These are phyloP conservation scores for Tortricodes alternella DNA, from an alignment of 2,888 invertebrate species.

Conservation along the genomic window DNA sequence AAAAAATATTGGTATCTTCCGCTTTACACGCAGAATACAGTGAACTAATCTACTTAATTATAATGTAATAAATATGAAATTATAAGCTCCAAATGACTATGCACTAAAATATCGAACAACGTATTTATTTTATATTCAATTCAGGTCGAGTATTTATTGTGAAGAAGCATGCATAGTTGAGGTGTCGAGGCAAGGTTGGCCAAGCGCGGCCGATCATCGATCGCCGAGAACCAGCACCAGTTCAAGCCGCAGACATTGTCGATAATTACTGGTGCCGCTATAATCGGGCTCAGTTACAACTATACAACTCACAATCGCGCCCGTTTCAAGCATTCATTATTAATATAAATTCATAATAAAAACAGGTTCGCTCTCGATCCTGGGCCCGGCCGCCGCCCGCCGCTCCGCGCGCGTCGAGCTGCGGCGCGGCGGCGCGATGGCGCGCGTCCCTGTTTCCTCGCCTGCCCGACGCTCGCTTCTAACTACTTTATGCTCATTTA, in stretches of 20 bases:
- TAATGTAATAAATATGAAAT: too few species aligned
- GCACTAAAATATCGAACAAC: not conserved
- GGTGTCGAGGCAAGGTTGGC: conserved; percentile 25
- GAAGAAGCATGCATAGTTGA: not conserved
- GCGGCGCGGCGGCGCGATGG: too few species aligned
- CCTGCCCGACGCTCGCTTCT: conserved; percentile 36
- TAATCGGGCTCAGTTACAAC: conserved; percentile 77
- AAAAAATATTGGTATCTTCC: too few species aligned
- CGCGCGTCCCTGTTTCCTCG: too few species aligned
- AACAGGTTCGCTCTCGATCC: conserved; percentile 64
- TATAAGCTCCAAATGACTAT: not conserved
- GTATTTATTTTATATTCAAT: conserved; percentile 4
- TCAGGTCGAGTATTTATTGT: not conserved
- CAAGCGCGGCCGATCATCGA: conserved; percentile 40
- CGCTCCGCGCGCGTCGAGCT: conserved; percentile 18
- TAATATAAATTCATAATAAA: conserved; percentile 75
- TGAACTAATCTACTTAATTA: too few species aligned
- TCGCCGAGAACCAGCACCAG: conserved; percentile 35
- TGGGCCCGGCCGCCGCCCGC: conserved; percentile 42
- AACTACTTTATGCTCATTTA: not conserved
- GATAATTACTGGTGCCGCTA: conserved; percentile 69
- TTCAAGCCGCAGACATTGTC: conserved; percentile 63
- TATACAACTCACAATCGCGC: conserved; percentile 73
- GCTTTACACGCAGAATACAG: too few species aligned
- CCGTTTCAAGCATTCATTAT: conserved; percentile 75